Base-by-base conservation (phyloP, 92 coral and sea anemone genomes). In the Porites rus region DNA sequence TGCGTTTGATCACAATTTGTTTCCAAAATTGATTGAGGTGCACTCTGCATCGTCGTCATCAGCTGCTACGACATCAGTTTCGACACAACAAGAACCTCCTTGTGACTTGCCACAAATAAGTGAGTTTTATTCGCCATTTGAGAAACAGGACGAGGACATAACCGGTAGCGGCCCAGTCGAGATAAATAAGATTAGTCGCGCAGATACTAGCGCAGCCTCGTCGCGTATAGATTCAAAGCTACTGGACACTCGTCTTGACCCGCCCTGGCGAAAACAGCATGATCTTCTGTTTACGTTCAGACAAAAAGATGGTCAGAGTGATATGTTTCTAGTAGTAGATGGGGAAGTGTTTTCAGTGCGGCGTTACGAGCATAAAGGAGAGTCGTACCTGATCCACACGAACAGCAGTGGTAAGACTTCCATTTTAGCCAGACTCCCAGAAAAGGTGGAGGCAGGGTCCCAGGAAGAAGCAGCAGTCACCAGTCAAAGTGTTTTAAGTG, bases 1-100 rank as follows among this genome's bases (percentile, higher is more conserved):
- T n/a, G 94, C 94, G 10, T 77, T 88, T 63, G 94, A 91, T 65
- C 94, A 91, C 58, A 67, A 75, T 66, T 71, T 58, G 70, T 84
- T 88, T 25, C 94, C 94, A 25, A 87, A 87, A 88, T 43, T 91
- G 50, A 72, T 84, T 10, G 92, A 83, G 0, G 87, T 91, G 69
- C 89, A 88, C 59, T 88, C 94, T 38, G 79, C 79, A 6, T 80
- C 90, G 58, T 59, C 61, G 12, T 13, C 10, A 52, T 52, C 78
- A 5, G 1, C 61, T 56, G 17, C 61, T 2, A 60, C 59, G 7
- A 11, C 52, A 31, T 38, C 78, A 11, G 19, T 19, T 11, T 56
- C 53, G 22, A 53, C 76, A 17, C n/a, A 17, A 80, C 12, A 8
- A 24, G 76, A n/a, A 54, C 17, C 67, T 16, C 10, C 16, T 18